Conservation (phyloP, 2,113 vertebrate genomes). For the Campylomormyrus tamandua region DNA sequence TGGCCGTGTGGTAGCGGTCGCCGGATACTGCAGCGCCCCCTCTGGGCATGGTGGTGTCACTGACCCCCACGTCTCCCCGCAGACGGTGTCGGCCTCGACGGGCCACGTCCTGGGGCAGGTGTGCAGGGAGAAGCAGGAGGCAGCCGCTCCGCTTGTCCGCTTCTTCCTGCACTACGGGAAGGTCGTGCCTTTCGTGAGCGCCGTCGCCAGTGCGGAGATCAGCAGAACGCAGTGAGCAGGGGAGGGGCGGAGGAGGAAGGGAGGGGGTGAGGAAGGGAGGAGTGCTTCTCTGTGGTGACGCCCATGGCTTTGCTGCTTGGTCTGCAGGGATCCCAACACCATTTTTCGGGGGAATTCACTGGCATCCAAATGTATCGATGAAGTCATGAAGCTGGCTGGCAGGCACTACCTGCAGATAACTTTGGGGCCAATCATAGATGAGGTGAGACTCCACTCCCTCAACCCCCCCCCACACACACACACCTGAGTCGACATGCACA, state of each 20-base stretch:
- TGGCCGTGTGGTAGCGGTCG: neutral
- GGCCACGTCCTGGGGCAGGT: conserved; percentile 90
- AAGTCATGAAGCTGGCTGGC: conserved; percentile 96
- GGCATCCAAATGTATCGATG: conserved; percentile 96
- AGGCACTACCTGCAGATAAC: conserved; percentile 97
- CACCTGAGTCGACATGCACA: neutral
- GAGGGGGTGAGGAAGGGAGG: neutral
- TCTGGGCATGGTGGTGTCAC: neutral
- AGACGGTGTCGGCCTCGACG: conserved; percentile 89
- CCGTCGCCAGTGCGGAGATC: conserved; percentile 91
- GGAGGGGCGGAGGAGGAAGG: neutral
- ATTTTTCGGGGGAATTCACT: conserved; percentile 96
- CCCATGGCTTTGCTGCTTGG: neutral
- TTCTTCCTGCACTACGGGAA: conserved; percentile 89
- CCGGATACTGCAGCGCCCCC: neutral
- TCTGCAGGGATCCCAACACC: conserved; percentile 87
- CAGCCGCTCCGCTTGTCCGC: conserved; percentile 84
- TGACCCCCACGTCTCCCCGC: neutral
- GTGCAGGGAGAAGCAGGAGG: conserved; percentile 95
- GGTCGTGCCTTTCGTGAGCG: conserved; percentile 92
- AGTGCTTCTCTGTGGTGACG: neutral
- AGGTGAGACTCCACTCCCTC: conserved; percentile 58
- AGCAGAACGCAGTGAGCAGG: conserved; percentile 94
- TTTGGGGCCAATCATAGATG: conserved; percentile 87
- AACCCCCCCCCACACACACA: neutral